phyloP scores from a whole-genome alignment of 2,113 vertebrate genomes.

The Prunella fulvescens region DNA sequence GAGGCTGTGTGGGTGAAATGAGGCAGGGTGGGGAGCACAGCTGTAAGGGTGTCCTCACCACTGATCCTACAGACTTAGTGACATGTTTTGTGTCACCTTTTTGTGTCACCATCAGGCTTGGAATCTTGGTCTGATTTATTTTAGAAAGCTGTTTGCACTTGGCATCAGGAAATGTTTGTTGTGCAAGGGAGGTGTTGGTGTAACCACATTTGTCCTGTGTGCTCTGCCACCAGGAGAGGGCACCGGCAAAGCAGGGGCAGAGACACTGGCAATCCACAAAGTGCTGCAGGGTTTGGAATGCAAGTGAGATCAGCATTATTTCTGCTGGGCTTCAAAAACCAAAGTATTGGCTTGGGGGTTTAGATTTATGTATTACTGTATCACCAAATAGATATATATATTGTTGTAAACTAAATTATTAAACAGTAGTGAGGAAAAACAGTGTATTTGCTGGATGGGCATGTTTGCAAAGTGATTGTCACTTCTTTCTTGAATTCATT shows the following conservation, averaged over 20 bases:
- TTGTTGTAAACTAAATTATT: not conserved
- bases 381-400: not conserved
- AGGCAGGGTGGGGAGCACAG: not conserved
- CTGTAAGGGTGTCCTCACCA: not conserved
- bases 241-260: not conserved
- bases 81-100: not conserved
- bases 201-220: not conserved
- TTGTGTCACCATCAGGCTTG: not conserved
- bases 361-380: not conserved
- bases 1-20: not conserved
- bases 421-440: not conserved
- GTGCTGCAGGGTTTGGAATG: not conserved
- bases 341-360: not conserved
- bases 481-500: not conserved
- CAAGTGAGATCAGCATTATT: not conserved
- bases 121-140: not conserved
- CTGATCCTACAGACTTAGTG: fast-evolving
- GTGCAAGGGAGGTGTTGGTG: not conserved
- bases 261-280: not conserved
- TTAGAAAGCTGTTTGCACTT: not conserved
- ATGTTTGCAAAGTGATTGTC: not conserved
- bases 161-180: not conserved
- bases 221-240: not conserved
- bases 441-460: not conserved
- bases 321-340: not conserved